phyloP scores from a whole-genome alignment of 2,113 vertebrate species.

The Protomyctophum bolini region DNA sequence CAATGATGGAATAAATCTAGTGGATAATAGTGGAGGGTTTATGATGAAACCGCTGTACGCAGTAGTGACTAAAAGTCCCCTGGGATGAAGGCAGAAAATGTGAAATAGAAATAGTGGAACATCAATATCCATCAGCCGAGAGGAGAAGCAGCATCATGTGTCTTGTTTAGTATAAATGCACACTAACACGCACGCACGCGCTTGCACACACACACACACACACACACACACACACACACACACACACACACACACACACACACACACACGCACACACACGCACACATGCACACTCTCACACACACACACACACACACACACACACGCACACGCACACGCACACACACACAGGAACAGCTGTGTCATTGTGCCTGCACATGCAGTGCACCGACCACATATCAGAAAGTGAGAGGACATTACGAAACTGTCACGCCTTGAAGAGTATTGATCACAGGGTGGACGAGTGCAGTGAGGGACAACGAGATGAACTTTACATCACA shows the following conservation, averaged over 20 bases:
- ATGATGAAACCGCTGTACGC: neutral
- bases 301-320: neutral
- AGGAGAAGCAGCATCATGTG: conserved; percentile 5
- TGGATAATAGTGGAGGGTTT: neutral
- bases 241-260: conserved; percentile 5
- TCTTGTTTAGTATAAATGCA: conserved; percentile 2
- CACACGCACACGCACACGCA: neutral
- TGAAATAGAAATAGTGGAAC: neutral
- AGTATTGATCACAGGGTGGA: conserved; percentile 58
- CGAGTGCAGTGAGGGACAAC: conserved; percentile 23
- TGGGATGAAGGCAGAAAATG: conserved; percentile 4
- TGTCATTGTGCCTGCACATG: conserved; percentile 18
- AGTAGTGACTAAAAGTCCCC: neutral
- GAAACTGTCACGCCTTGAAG: conserved; percentile 44
- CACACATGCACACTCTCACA: neutral
- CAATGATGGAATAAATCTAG: too few species aligned
- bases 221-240: neutral
- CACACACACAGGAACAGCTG: conserved; percentile 15
- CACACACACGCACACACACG: neutral
- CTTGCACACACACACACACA: neutral
- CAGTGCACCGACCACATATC: conserved; percentile 7
- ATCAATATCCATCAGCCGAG: conserved; percentile 31
- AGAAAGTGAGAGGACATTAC: conserved; percentile 45
- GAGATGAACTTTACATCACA: conserved; percentile 26
- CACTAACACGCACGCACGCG: neutral